Evolutionary conservation across 2,797 vertebrate genomes (phyloP), one percentile per base, ranked within the genome.

Genomic region (Carcharodon carcharias): DNA sequence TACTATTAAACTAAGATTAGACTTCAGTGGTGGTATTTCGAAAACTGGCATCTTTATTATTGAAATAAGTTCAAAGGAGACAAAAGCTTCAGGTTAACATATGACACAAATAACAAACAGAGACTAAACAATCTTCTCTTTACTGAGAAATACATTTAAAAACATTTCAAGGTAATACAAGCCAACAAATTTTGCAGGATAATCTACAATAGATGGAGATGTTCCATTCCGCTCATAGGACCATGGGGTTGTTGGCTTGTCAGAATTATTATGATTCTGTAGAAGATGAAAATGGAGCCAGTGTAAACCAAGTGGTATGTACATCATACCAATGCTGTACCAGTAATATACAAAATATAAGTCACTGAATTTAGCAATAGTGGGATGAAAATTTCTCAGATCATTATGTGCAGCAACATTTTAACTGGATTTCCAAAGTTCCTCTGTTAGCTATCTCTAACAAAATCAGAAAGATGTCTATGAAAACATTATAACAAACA

Each of bases 381-480:
- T 65, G 9, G 50, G 87, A 26, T 89, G 87, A 31, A 54, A 58
- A n/a, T n/a, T 92, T 14, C 58, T n/a, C 56, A 21, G 80, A 16
- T 85, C 40, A 77, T 45, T 85, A 40, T 7, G 3, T 63, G 58
- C 58, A 92, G 89, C 58, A 63, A 92, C 16, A 92, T n/a, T 31
- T n/a, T 92, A 92, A n/a, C 14, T 61, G 58, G 14, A 92, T 92
- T 63, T n/a, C 12, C 16, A 35, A 61, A 92, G 16, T 92, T 21
- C 31, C 56, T 91, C 56, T 58, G 35, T 31, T 89, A 12, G 85
- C 26, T 56, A 88, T 88, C 26, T 89, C 26, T 89, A 35, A 31
- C 35, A n/a, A 92, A 92, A 92, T 92, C 31, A n/a, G 89, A 63
- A n/a, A 92, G 58, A 92, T 91, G 18, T 85, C 80, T 45, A 77